Base-by-base conservation (phyloP, 2,113 vertebrate species). In the Gavia stellata region DNA sequence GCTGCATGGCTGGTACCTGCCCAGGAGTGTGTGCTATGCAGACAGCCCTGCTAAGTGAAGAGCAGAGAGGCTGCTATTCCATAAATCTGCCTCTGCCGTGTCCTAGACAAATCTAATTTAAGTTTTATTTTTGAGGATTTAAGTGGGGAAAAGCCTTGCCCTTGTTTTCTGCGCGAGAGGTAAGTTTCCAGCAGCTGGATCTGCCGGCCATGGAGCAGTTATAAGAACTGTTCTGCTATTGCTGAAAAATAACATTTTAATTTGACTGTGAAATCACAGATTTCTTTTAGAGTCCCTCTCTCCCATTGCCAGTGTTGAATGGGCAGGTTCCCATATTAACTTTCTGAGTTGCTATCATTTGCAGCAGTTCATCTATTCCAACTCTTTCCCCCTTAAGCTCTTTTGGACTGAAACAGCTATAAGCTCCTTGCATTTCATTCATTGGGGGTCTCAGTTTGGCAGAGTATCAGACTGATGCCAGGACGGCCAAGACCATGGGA, bases 341-440 rank as follows among this genome's bases (percentile, higher is more conserved):
- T 86, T 92, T 73, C 59, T 52, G 49, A 80, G 78, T 3, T 74
- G 73, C 50, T 6, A 10, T 44, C 36, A 26, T 55, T 82, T 81
- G 47, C 67, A 90, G 63, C 34, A 87, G 63, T 73, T 70, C 50
- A 45, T 77, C 67, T n/a, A 10, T 83, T 93, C 85, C 75, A 88
- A 8, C 34, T 81, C 55, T 83, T 71, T 71, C 31, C 34, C 47
- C 78, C 56, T 83, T 66, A 50, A 86, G 49, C 42, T 90, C 29
- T 38, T 85, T 73, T 91, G 34, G 42, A 81, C 90, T 40, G 73
- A 44, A 79, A 70, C 58, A 40, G 40, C 53, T 44, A 25, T 42
- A 84, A 84, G 63, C 53, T 93, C 77, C 89, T 89, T 71, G 91
- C 74, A 90, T 67, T 71, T 93, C 86, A 90, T 95, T 97, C 92